Conservation (phyloP, 2,113 vertebrate species). For the Piaya cayana region DNA sequence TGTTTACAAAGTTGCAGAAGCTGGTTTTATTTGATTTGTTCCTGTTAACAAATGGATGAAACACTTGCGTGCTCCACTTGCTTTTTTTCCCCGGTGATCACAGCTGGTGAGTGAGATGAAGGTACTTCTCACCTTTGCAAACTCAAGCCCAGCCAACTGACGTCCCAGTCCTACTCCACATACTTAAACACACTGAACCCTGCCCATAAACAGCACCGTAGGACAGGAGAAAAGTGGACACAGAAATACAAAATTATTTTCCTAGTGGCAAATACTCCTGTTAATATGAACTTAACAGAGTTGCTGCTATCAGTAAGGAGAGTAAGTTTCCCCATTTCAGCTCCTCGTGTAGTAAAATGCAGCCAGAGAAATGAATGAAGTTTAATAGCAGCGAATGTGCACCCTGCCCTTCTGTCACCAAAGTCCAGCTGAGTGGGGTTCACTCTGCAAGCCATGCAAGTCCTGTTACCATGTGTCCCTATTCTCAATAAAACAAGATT, state of each 20-base stretch:
- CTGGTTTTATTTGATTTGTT: neutral
- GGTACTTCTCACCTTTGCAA: neutral
- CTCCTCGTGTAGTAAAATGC: neutral
- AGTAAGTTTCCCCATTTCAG: neutral
- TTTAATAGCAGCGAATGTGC: neutral
- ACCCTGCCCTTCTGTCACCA: neutral
- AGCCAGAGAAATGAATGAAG: fast-evolving
- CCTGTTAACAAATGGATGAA: neutral
- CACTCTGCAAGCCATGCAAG: neutral
- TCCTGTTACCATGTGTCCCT: neutral
- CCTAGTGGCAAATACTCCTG: neutral
- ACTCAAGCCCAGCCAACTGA: neutral
- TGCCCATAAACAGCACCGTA: neutral
- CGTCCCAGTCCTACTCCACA: neutral
- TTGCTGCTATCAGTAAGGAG: neutral
- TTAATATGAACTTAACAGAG: neutral
- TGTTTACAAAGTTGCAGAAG: neutral
- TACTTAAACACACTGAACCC: neutral
- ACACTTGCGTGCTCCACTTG: neutral
- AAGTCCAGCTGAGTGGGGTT: neutral
- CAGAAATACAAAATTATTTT: neutral
- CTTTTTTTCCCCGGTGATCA: neutral
- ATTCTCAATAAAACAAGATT: neutral
- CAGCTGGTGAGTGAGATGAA: slow-evolving; percentile 1
- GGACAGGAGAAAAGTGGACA: neutral